Conservation (phyloP, 2,113 vertebrate genomes). For the Xenus cinereus region DNA sequence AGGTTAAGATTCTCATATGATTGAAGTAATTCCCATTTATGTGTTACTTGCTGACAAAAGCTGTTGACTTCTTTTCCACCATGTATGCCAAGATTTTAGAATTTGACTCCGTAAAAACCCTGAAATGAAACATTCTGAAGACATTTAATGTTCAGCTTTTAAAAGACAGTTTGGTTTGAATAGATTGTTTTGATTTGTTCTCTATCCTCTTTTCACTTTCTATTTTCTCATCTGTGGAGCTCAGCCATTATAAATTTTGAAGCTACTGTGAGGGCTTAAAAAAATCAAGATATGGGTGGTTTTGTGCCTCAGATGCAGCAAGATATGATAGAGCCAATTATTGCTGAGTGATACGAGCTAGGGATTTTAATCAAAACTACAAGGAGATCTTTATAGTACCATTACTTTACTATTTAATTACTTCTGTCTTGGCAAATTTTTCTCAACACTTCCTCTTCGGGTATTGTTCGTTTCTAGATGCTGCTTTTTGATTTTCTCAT, state of each 20-base stretch:
- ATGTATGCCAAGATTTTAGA: constrained; percentile 28
- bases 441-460: neutral
- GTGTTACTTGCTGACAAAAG: constrained; percentile 30
- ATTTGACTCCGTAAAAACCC: constrained; percentile 7
- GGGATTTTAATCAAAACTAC: neutral
- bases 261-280: neutral
- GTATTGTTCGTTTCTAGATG: neutral
- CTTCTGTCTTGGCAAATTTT: neutral
- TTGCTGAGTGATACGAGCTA: neutral
- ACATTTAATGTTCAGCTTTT: constrained; percentile 6
- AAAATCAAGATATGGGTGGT: neutral
- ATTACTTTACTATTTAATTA: neutral
- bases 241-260: neutral
- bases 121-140: neutral
- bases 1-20: constrained; percentile 29
- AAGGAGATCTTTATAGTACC: neutral
- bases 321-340: neutral
- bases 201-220: constrained; percentile 16
- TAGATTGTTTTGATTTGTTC: constrained; percentile 33
- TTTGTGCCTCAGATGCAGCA: neutral
- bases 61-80: constrained; percentile 34
- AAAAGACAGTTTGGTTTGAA: neutral
- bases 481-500: neutral
- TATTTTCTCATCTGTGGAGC: constrained; percentile 1
- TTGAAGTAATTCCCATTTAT: constrained; percentile 38